Evolutionary conservation across 2,113 vertebrate genomes (phyloP), one percentile per base, ranked within the genome.

Genomic region (Sinosuthora webbiana): DNA sequence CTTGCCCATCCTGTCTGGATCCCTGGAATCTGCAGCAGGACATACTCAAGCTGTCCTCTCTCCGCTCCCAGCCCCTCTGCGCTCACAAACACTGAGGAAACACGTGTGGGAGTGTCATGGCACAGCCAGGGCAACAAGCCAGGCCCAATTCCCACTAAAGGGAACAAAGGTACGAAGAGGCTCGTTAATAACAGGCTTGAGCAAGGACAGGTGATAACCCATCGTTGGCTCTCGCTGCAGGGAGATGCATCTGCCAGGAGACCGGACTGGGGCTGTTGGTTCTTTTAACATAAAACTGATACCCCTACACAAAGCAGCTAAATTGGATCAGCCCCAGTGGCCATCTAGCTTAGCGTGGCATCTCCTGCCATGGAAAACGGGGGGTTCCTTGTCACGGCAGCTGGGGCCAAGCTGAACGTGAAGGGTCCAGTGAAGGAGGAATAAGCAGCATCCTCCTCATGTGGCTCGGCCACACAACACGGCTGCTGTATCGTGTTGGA

Each of bases 1-100:
- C 95, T 87, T 64, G 95, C 97, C 97, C n/a, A 11, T 96, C 77
- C 97, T 76, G 24, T 35, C 96, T 23, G 91, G 70, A n/a, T 97
- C 97, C 76, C 89, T 86, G 59, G 33, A 49, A 56, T 80, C 63
- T 76, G 93, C 21, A 93, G 53, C 16, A 93, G 7, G 5, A 83
- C 83, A 3, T 64, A n/a, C 31, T 92, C 83, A 0, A n/a, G 87
- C 47, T 90, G 90, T 44, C 94, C 90, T 17, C 89, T 69, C 21
- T 69, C 33, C 2, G 10, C 11, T 1, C 11, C 67, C 15, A 12
- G 9, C 49, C n/a, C 21, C 28, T n/a, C 44, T 35, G 57, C 49
- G 37, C 50, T 44, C 64, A 35, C 4, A 1, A 16, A 30, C 39
- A 1, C 39, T 4, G 28, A 0, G 3, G 47, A 57, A n/a, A n/a